A percentile compares a stretch with the other conserved stretches of the same genome.
These are phyloP conservation scores for Probosciger aterrimus DNA, from an alignment of 2,113 vertebrate genomes.

Conservation along the genomic window DNA sequence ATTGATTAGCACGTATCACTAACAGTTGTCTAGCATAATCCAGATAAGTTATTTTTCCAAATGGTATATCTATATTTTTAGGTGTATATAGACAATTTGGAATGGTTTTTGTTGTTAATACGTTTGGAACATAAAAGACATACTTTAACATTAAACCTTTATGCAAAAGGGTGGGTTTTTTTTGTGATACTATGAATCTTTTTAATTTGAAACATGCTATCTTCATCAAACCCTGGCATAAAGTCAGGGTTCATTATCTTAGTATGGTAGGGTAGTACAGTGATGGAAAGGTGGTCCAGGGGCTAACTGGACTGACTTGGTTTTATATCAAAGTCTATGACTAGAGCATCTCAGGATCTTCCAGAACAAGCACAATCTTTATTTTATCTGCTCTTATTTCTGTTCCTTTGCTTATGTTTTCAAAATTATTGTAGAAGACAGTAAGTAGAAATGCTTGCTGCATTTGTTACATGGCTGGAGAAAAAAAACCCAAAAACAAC, in stretches of 20 bases:
- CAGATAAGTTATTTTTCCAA: background rate
- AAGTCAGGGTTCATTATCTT: background rate
- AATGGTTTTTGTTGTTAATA: background rate
- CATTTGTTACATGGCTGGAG: background rate
- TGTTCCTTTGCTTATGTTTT: background rate
- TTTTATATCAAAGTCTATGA: background rate
- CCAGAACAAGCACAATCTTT: background rate
- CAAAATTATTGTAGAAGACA: background rate
- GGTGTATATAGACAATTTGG: background rate
- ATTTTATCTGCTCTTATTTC: background rate
- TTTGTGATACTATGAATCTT: background rate
- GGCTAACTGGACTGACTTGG: background rate
- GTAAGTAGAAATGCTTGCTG: background rate
- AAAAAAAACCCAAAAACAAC: background rate
- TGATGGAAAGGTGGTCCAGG: background rate
- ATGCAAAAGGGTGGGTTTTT: background rate
- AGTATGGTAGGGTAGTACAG: background rate
- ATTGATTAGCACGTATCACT: background rate
- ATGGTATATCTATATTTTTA: background rate
- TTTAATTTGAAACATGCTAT: background rate
- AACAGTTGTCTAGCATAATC: background rate
- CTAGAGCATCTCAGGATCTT: background rate
- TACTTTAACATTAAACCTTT: background rate
- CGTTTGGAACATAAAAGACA: background rate
- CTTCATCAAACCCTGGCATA: background rate